These are phyloP conservation scores for Mungos mungo DNA, from an alignment of 2,113 vertebrate genomes.

Conservation along the genomic window DNA sequence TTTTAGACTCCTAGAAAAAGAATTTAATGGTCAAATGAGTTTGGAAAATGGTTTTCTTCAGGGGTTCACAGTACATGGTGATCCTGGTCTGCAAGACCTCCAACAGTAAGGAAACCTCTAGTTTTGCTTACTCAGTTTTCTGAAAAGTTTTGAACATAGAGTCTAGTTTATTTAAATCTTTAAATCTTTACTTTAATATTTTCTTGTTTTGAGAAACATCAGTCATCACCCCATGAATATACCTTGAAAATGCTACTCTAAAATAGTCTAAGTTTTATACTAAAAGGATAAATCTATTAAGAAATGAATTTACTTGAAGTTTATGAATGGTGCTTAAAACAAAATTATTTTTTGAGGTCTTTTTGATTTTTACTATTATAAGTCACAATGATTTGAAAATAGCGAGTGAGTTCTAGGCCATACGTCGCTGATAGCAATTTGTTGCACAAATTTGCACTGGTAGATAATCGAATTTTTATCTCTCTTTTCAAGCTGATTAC, in stretches of 20 bases:
- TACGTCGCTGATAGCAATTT: slow-evolving; percentile 57
- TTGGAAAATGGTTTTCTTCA: not conserved
- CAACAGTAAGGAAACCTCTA: not conserved
- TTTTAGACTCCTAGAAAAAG: not conserved
- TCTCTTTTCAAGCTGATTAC: slow-evolving; percentile 72
- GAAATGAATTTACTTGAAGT: not conserved
- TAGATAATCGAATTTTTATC: slow-evolving; percentile 74
- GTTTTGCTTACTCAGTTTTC: not conserved
- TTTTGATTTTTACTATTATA: slow-evolving; percentile 38
- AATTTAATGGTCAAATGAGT: not conserved
- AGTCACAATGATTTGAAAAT: slow-evolving; percentile 64
- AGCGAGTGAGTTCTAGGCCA: slow-evolving; percentile 19
- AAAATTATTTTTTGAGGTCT: slow-evolving; percentile 13
- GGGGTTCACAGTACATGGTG: not conserved
- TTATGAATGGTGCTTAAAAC: not conserved
- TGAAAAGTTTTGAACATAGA: not conserved
- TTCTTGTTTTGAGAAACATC: slow-evolving; percentile 44
- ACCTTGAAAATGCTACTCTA: not conserved
- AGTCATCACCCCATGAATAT: not conserved
- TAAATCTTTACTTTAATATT: not conserved
- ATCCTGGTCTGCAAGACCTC: not conserved
- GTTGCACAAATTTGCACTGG: slow-evolving; percentile 61
- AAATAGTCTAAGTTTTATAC: slow-evolving; percentile 6
- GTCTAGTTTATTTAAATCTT: not conserved
- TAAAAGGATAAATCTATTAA: not conserved